Percentiles rank a stretch among this genome's conserved stretches.
phyloP scores from a whole-genome alignment of 1,140 invertebrate genomes.

The Arctopsyche grandis region DNA sequence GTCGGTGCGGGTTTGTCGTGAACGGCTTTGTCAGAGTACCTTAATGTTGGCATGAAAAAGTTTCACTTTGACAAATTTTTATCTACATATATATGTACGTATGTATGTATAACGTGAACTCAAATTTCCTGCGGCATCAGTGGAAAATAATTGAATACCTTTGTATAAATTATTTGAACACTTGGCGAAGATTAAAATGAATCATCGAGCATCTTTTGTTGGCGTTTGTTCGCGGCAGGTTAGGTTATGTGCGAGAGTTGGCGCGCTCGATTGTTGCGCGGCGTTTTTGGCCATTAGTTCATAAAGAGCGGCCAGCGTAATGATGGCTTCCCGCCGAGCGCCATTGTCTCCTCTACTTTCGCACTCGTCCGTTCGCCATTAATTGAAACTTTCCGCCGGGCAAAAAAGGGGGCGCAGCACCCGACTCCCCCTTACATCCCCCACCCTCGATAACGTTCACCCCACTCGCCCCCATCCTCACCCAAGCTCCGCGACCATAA shows the following conservation, averaged over 20 bases:
- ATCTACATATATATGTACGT: too few relatives aligned
- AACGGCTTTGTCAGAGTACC: too few relatives aligned
- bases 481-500: background rate
- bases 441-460: background rate
- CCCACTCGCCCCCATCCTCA: background rate
- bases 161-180: too few relatives aligned
- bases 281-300: background rate
- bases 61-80: too few relatives aligned
- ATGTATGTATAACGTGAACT: too few relatives aligned
- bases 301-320: background rate
- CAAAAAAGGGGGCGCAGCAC: background rate
- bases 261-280: background rate
- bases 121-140: too few relatives aligned
- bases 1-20: too few relatives aligned
- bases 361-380: background rate
- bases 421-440: background rate
- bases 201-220: too few relatives aligned
- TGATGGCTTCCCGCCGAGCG: slow-evolving; percentile 1
- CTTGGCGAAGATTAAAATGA: too few relatives aligned
- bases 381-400: background rate
- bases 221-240: too few relatives aligned
- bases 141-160: too few relatives aligned
- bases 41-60: too few relatives aligned
- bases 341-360: slow-evolving; percentile 4
- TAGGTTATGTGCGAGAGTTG: background rate